Percentiles rank a stretch among this genome's conserved stretches.
phyloP scores from a whole-genome alignment of 30 jellyfish, hydroid and myxozoan species.

The Calvadosia cruxmelitensis region DNA sequence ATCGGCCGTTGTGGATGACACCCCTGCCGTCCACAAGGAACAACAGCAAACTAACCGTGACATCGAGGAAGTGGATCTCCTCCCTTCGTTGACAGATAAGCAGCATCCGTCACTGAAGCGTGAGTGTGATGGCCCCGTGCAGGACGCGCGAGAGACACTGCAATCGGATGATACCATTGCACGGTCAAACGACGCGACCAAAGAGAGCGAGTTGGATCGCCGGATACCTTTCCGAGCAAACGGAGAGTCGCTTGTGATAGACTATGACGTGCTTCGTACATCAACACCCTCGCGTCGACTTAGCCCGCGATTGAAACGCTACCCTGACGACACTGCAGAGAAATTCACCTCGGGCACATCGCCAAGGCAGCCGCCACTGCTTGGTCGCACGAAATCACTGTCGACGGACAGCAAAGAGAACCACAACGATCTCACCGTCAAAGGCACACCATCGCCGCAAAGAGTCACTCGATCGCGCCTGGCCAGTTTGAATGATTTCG shows the following conservation, averaged over 20 bases:
- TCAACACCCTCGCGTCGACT: not conserved
- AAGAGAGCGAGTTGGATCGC: not conserved
- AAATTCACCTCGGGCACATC: not conserved
- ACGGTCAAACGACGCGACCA: not conserved
- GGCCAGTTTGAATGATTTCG: not conserved
- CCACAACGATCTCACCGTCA: not conserved
- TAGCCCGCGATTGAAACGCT: not conserved
- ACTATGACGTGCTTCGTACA: not conserved
- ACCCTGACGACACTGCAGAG: not conserved
- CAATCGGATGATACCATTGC: not conserved
- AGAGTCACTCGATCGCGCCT: not conserved
- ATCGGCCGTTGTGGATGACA: not conserved
- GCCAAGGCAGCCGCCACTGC: not conserved
- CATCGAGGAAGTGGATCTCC: not conserved
- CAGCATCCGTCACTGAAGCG: not conserved
- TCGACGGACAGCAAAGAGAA: not conserved
- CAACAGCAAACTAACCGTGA: not conserved
- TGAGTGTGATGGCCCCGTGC: not conserved
- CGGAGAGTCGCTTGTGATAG: not conserved
- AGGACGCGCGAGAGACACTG: not conserved
- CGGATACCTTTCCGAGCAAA: no score
- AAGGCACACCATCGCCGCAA: not conserved
- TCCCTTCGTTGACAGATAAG: not conserved
- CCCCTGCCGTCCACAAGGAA: no score
- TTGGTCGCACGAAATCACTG: not conserved